Conservation (phyloP, 2,113 vertebrate genomes). For the Probosciger aterrimus region DNA sequence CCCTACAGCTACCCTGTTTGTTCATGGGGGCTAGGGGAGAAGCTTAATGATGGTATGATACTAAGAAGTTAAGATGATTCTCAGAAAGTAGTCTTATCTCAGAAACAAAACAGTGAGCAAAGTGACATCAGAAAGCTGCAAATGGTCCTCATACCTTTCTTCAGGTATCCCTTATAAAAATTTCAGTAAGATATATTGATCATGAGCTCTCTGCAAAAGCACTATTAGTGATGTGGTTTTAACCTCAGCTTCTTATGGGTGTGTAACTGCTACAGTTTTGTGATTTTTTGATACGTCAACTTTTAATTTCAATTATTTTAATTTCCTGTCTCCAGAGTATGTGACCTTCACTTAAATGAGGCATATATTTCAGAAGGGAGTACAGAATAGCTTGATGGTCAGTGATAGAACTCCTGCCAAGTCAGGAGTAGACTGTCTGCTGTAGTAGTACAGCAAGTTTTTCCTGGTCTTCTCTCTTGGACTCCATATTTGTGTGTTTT, state of each 20-base stretch:
- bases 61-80: background rate
- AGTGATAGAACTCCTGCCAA: background rate
- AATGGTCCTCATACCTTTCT: background rate
- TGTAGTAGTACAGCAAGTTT: background rate
- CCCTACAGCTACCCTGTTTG: background rate
- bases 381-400: background rate
- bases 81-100: background rate
- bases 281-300: background rate
- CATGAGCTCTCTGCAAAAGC: background rate
- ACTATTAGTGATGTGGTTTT: background rate
- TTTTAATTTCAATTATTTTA: background rate
- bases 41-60: background rate
- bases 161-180: background rate
- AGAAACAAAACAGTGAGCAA: background rate
- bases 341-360: background rate
- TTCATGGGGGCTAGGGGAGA: background rate
- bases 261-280: background rate
- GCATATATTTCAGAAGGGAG: background rate
- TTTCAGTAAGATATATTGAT: background rate
- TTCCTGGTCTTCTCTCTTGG: background rate
- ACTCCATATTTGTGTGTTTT: background rate
- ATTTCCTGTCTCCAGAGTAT: background rate
- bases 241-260: background rate
- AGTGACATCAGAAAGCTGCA: background rate
- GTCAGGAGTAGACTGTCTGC: background rate